These are phyloP conservation scores for Sphaerophoria taeniata DNA, from an alignment of 2,888 invertebrate genomes.

Conservation along the genomic window DNA sequence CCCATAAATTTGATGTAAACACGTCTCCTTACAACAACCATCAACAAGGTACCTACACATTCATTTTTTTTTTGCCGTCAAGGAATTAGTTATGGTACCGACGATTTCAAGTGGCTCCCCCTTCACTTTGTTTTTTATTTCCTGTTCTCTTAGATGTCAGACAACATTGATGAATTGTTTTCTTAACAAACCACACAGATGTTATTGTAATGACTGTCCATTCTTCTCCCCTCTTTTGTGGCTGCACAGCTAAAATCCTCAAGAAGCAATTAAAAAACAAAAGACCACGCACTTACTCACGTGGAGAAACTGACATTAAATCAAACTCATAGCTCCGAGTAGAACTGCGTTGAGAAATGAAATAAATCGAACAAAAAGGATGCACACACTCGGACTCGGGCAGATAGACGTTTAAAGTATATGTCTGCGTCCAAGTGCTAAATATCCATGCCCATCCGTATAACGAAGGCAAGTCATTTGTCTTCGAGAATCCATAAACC, in stretches of 20 bases:
- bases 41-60: too few relatives aligned
- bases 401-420: conserved; percentile 50
- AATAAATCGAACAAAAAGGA: neutral
- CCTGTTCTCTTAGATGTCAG: conserved; percentile 5
- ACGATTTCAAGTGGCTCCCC: conserved; percentile 28
- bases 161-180: conserved; percentile 25
- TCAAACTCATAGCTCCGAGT: neutral
- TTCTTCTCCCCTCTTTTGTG: neutral
- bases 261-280: conserved; percentile 34
- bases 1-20: too few relatives aligned
- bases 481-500: conserved; percentile 29
- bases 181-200: conserved; percentile 43
- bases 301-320: conserved; percentile 14
- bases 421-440: conserved; percentile 59
- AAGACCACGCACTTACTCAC: neutral
- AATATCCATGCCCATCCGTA: conserved; percentile 48
- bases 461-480: conserved; percentile 45
- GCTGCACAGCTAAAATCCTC: conserved; percentile 18
- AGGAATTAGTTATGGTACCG: neutral
- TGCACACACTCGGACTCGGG: conserved; percentile 54
- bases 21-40: too few relatives aligned
- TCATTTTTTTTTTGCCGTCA: too few relatives aligned
- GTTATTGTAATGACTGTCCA: conserved; percentile 26
- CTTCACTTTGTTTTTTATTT: conserved; percentile 4
- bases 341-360: neutral